These are phyloP conservation scores for Macroglossus sobrinus DNA, from an alignment of 2,113 vertebrate genomes.

Conservation along the genomic window DNA sequence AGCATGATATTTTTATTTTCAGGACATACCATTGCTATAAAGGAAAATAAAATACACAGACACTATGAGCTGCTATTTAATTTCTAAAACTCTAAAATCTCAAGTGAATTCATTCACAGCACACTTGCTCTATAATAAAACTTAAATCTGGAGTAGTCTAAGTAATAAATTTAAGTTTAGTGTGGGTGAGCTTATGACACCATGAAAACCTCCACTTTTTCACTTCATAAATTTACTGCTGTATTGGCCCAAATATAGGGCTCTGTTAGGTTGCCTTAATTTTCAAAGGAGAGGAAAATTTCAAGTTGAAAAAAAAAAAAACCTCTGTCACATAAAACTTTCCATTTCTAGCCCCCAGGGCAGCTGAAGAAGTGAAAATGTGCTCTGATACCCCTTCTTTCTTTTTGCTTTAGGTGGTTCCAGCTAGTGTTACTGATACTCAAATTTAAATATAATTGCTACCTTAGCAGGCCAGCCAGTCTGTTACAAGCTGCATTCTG, in stretches of 20 bases:
- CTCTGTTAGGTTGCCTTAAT: conserved; percentile 31
- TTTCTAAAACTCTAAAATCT: conserved; percentile 14
- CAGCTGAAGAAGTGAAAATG: background rate
- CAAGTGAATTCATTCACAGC: conserved; percentile 18
- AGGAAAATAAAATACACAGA: background rate
- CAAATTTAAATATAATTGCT: conserved; percentile 71
- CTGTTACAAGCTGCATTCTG: conserved; percentile 64
- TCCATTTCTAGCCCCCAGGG: background rate
- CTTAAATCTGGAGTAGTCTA: conserved; percentile 23
- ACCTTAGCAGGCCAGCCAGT: conserved; percentile 45
- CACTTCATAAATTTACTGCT: conserved; percentile 39
- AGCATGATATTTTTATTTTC: background rate
- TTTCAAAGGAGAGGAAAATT: conserved; percentile 55
- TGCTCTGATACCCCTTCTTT: background rate
- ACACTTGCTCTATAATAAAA: background rate
- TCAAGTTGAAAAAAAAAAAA: conserved; percentile 9
- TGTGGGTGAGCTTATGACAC: conserved; percentile 10
- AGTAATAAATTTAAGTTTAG: background rate
- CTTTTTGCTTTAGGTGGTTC: background rate
- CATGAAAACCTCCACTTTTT: conserved; percentile 18
- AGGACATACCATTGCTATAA: background rate
- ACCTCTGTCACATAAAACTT: conserved; percentile 35
- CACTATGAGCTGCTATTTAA: background rate
- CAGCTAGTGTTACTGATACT: conserved; percentile 50
- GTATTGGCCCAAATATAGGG: background rate